Conservation (phyloP, 1,140 invertebrate genomes). For the Ostrea denselamellosa region DNA sequence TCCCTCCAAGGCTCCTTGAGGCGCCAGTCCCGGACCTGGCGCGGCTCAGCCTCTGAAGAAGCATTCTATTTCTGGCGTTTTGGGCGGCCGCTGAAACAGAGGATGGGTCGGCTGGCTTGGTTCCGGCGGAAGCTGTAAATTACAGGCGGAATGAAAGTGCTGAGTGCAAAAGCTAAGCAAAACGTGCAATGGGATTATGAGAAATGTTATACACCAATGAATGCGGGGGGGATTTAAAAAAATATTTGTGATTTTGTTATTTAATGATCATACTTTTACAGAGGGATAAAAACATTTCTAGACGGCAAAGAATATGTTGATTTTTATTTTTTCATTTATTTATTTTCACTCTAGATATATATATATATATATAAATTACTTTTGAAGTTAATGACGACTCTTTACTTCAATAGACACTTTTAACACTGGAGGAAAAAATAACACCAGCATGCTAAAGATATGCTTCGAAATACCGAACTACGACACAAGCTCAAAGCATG, state of each 20-base stretch:
- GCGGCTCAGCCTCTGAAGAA: background rate
- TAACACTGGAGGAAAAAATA: background rate
- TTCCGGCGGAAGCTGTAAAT: conserved; percentile 10
- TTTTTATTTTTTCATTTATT: no score
- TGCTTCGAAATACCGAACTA: background rate
- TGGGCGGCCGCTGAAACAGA: background rate
- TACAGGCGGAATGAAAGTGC: conserved; percentile 29
- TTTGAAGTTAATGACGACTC: background rate
- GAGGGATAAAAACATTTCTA: no score
- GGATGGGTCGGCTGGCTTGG: background rate
- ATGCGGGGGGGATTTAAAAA: no score
- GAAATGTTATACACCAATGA: background rate
- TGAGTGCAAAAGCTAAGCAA: conserved; percentile 37
- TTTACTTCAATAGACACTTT: background rate
- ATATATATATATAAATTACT: no score
- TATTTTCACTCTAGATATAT: no score
- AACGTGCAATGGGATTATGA: background rate
- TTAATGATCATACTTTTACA: no score
- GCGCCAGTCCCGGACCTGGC: background rate
- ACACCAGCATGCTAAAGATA: background rate
- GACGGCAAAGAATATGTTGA: background rate
- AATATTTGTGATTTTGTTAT: no score
- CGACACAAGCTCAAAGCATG: background rate
- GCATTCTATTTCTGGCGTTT: conserved; percentile 17
- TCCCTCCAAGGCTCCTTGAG: background rate